These are phyloP conservation scores for Adrianichthys oophorus DNA, from an alignment of 2,797 vertebrate species.

Conservation along the genomic window DNA sequence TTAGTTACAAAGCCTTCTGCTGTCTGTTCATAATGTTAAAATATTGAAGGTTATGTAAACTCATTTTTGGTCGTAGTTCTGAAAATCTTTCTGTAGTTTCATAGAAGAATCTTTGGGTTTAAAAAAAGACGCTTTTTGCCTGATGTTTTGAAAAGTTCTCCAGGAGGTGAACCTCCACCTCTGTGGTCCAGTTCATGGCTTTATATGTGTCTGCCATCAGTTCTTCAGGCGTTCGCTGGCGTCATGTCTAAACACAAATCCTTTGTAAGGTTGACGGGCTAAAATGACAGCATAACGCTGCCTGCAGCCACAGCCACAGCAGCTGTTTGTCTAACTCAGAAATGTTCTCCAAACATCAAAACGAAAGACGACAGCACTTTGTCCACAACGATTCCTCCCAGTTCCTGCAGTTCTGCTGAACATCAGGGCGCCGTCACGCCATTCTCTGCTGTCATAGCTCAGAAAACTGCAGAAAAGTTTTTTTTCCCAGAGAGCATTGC, in stretches of 20 bases:
- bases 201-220: conserved; percentile 19
- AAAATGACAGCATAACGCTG: conserved; percentile 43
- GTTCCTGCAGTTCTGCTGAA: too few species aligned
- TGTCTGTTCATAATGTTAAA: too few species aligned
- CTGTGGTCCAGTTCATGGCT: conserved; percentile 19
- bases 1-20: too few species aligned
- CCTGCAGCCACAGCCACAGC: conserved; percentile 20
- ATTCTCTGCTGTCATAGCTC: too few species aligned
- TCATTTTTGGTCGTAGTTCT: too few species aligned
- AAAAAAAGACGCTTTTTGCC: too few species aligned
- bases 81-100: too few species aligned
- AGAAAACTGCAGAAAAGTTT: too few species aligned
- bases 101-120: too few species aligned
- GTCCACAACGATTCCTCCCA: background rate
- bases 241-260: conserved; percentile 37
- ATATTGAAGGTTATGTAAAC: too few species aligned
- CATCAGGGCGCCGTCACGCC: conserved; percentile 3
- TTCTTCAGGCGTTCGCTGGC: conserved; percentile 23
- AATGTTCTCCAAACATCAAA: conserved; percentile 10
- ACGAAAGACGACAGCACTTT: conserved; percentile 38
- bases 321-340: conserved; percentile 37
- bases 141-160: too few species aligned
- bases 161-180: background rate
- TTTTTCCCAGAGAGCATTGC: too few species aligned
- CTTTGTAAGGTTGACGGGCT: conserved; percentile 49